Evolutionary conservation across 1,140 invertebrate genomes (phyloP).

Genomic region (Calliphora vicina): DNA sequence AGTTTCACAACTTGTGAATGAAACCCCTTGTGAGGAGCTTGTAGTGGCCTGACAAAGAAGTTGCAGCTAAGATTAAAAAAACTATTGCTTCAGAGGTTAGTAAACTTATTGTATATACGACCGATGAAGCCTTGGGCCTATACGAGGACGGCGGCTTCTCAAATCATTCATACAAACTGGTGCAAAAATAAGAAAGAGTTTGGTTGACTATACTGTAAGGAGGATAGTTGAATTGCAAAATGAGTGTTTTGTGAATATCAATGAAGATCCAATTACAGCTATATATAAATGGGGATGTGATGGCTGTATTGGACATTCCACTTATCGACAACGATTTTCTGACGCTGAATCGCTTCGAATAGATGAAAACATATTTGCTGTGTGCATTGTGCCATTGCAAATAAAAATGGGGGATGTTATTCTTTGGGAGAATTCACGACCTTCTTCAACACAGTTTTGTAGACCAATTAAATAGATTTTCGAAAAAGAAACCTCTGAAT

Average conservation of each 20-base stretch:
- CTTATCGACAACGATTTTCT: background rate
- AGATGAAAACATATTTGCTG: background rate
- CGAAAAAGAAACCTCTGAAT: conserved; percentile 11
- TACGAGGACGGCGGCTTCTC: no score
- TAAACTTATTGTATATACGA: no score
- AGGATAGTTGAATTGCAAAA: no score
- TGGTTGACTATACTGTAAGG: no score
- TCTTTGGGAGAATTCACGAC: background rate
- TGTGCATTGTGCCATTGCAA: background rate
- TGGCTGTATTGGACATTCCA: background rate
- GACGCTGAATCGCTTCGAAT: background rate
- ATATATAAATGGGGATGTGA: background rate
- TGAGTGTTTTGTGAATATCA: no score
- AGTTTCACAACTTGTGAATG: background rate
- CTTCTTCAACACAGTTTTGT: background rate
- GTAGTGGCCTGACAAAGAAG: no score
- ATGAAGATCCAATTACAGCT: background rate
- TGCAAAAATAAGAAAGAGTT: no score
- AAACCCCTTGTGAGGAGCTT: background rate
- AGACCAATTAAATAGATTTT: conserved; percentile 1
- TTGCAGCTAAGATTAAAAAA: no score
- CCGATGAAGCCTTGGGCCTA: no score
- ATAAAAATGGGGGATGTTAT: no score
- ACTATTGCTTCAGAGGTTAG: no score
- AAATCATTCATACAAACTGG: no score